Conservation (phyloP, 2,888 invertebrate genomes). For the Chironomus tentans region DNA sequence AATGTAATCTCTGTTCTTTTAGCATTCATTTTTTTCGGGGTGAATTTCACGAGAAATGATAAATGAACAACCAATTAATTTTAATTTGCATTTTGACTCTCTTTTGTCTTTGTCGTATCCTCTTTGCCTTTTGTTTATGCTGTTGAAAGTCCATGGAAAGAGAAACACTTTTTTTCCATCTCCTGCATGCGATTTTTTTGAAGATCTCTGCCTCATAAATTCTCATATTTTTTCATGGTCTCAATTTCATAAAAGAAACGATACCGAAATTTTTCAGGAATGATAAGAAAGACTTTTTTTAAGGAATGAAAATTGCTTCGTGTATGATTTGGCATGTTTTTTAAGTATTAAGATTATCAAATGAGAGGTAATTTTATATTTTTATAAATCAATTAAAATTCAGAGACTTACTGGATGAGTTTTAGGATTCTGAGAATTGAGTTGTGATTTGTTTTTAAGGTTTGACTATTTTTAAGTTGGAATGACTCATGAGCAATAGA, state of each 20-base stretch:
- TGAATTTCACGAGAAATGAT: slow-evolving; percentile 1
- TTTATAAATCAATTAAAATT: no score
- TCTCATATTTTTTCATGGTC: background rate
- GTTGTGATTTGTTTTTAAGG: no score
- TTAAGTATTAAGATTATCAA: no score
- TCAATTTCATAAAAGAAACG: background rate
- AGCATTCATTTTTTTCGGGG: background rate
- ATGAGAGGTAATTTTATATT: no score
- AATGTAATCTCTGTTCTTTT: background rate
- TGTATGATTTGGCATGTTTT: no score
- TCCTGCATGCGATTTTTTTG: background rate
- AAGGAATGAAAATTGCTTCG: no score
- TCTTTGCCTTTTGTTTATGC: background rate
- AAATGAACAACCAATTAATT: slow-evolving; percentile 25
- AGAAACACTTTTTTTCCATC: background rate
- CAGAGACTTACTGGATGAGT: no score
- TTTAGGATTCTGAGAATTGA: no score
- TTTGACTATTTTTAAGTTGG: no score
- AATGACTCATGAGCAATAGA: no score
- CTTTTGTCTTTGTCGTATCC: background rate
- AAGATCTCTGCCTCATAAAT: background rate
- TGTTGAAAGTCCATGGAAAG: no score
- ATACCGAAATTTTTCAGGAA: background rate
- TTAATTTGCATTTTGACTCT: slow-evolving; percentile 23
- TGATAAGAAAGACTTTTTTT: no score